Evolutionary conservation across 2,797 vertebrate species (phyloP).

Genomic region (Hypotaenidia okinawae): DNA sequence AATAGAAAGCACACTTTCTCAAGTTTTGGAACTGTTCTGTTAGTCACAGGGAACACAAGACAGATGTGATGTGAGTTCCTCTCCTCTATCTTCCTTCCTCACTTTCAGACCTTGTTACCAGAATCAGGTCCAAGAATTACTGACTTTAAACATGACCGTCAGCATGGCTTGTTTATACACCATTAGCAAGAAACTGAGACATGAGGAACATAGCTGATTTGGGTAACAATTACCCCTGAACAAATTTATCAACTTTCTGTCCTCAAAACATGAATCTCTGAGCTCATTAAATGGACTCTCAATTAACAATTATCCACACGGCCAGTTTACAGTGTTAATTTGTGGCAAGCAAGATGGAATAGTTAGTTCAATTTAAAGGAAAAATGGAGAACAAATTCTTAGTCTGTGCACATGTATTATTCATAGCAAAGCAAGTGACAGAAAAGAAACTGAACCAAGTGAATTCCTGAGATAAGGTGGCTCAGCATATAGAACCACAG

Average conservation of each 20-base stretch:
- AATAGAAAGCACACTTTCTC: not conserved
- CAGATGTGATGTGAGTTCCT: not conserved
- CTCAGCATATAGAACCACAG: not conserved
- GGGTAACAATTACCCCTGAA: not conserved
- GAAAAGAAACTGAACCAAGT: not conserved
- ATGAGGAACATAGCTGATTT: conserved; percentile 2
- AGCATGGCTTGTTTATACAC: not conserved
- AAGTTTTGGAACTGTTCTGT: not conserved
- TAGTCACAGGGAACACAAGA: not conserved
- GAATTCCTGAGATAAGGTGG: conserved; percentile 13
- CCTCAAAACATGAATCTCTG: not conserved
- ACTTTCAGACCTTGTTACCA: not conserved
- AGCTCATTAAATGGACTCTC: not conserved
- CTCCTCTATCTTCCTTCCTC: not conserved
- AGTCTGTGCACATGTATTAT: not conserved
- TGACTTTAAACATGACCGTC: conserved; percentile 11
- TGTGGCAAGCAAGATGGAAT: not conserved
- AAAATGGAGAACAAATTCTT: not conserved
- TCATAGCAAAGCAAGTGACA: conserved; percentile 10
- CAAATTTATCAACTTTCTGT: conserved; percentile 17
- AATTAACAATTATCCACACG: conserved; percentile 23
- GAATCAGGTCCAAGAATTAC: not conserved
- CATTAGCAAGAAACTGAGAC: not conserved
- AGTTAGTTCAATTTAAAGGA: conserved; percentile 37
- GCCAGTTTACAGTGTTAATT: not conserved